Base-by-base conservation (phyloP, 2,797 vertebrate species). In the Anguilla obscura region DNA sequence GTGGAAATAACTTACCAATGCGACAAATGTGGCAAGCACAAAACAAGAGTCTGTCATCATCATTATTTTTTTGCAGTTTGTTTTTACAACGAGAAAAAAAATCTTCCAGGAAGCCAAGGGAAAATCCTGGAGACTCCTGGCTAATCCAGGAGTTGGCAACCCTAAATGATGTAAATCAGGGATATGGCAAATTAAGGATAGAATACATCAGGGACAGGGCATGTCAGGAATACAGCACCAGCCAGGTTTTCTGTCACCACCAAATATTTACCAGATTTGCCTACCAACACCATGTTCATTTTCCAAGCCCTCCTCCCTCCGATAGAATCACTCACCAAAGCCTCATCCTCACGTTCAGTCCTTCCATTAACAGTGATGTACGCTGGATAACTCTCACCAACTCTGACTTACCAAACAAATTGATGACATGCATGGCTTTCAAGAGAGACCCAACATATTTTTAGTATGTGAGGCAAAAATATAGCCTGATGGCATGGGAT, bases 201-300 rank as follows among this genome's bases (percentile, higher is more conserved):
- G 6, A 27, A 24, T n/a, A n/a, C 3, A 9, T 69, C 24, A n/a
- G 63, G 9, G 24, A 69, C 30, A 36, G 27, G 27, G 66, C 6
- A 71, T 30, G 66, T 30, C 66, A 71, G 66, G 66, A 7, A 30
- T 71, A 63, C 14, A 71, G 27, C 6, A 24, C 45, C 30, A 12
- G 84, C 74, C 87, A 84, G 56, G 66, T 69, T 63, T 30, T 86
- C 66, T 24, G 27, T 80, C 88, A 85, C 14, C 48, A 71, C 84
- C 24, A 88, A 85, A 85, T 60, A 88, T 87, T 85, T 76, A 50
- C 40, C 21, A 74, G 18, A 7, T 76, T 45, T 50, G 12, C 56
- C 86, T 66, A 56, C 54, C 30, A 21, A n/a, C 27, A 56, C 58
- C 14, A 18, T 16, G 48, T 33, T 54, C 30, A 83, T n/a, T 10